These are phyloP conservation scores for Premnoplex brunnescens DNA, from an alignment of 2,797 vertebrate genomes.

Conservation along the genomic window DNA sequence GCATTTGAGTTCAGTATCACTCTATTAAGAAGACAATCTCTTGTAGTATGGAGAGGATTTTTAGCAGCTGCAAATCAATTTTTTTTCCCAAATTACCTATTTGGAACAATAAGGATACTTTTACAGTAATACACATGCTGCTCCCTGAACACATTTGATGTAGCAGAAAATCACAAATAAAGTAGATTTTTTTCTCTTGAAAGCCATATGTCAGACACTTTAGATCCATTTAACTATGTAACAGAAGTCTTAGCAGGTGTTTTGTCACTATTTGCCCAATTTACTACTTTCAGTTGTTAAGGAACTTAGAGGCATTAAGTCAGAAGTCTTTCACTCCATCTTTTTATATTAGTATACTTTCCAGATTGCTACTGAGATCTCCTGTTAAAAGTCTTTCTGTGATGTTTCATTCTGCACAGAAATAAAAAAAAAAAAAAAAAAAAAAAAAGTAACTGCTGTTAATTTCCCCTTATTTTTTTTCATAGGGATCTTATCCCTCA, in stretches of 20 bases:
- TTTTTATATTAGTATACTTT: not conserved
- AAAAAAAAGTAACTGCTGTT: not conserved
- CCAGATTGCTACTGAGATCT: not conserved
- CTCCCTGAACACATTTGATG: not conserved
- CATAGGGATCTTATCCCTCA: slow-evolving; percentile 12
- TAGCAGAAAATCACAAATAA: not conserved
- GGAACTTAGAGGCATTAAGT: not conserved
- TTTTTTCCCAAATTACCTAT: not conserved
- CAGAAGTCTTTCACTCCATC: not conserved
- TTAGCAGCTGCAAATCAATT: not conserved
- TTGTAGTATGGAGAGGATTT: not conserved
- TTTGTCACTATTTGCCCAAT: not conserved
- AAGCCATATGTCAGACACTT: not conserved
- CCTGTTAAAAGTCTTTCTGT: not conserved
- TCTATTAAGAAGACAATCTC: not conserved
- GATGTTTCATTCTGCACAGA: not conserved
- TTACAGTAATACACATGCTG: not conserved
- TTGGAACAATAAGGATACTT: not conserved
- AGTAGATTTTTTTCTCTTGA: not conserved
- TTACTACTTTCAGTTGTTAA: not conserved
- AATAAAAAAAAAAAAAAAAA: not conserved
- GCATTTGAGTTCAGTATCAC: not conserved
- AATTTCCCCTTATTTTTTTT: not conserved
- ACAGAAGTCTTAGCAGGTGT: not conserved
- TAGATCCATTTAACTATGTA: not conserved